Base-by-base conservation (phyloP, 2,888 invertebrate species). In the Lepidochitona cinerea region DNA sequence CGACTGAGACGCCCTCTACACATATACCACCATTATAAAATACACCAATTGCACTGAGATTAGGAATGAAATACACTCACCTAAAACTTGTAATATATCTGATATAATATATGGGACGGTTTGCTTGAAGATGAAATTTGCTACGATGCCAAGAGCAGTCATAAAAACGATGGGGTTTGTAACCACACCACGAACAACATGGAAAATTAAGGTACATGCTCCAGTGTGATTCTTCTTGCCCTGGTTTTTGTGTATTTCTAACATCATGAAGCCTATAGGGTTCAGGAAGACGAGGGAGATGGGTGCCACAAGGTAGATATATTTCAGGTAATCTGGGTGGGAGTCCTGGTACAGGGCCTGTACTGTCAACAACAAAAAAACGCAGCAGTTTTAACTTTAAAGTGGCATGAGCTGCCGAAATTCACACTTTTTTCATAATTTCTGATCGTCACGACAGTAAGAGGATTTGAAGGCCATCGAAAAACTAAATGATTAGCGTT, bases 231-330 rank as follows among this genome's bases (percentile, higher is more conserved):
- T 64, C 14, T 54, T 35, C 41, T 26, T 41, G 3, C 79, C 74
- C 72, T 68, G 92, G 75, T 93, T 93, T 85, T 93, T 94, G 76
- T 93, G 92, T 65, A 97, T 93, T 92, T 98, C 98, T 93, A 98
- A 94, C 76, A 98, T 90, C 4, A 96, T 92, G 90, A 98, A 96
- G 32, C 96, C 96, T 79, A 98, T 93, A 0, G 98, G 98, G 91
- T 98, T 98, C 35, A 98, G 92, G 83, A 98, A 94, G 0, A 96
- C 95, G 77, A 98, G 92, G 54, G 97, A 97, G 88, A 98, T 96
- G 0, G 98, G 98, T 12, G 97, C 97, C 93, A 98, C 94, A 69
- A 98, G 92, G 89, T 98, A 98, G 66, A 98, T 92, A 90, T 97
- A 98, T 0, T 95, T 93, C 0, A 96, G 94, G 92, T 96, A 98